A percentile compares a stretch with the other conserved stretches of the same genome.
Conservation (phyloP, 2,888 invertebrate genomes). For the Cerastis leucographa region DNA sequence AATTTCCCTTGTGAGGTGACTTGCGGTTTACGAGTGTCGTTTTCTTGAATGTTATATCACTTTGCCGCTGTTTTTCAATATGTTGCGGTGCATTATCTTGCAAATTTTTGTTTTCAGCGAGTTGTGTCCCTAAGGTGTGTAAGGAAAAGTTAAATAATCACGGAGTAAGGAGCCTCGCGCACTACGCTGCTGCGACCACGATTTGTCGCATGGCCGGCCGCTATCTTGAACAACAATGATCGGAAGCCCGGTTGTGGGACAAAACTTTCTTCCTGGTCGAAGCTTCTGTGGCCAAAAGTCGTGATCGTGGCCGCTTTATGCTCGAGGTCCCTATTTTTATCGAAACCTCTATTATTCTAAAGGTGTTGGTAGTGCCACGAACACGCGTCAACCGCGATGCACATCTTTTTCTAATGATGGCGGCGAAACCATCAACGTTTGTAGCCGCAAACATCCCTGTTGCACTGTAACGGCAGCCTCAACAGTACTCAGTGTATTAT, state of each 20-base stretch:
- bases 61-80: slow-evolving; percentile 31
- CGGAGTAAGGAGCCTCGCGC: neutral
- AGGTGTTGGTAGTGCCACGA: too few species aligned
- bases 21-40: slow-evolving; percentile 57
- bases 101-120: slow-evolving; percentile 7
- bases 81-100: neutral
- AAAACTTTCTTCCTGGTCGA: neutral
- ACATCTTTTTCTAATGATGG: too few species aligned
- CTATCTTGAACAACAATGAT: neutral
- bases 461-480: too few species aligned
- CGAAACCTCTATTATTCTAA: too few species aligned
- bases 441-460: too few species aligned
- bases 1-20: slow-evolving; percentile 57
- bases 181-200: neutral
- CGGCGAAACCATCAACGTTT: too few species aligned
- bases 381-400: too few species aligned
- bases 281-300: neutral
- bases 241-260: too few species aligned
- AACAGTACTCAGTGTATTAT: too few species aligned
- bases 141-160: neutral
- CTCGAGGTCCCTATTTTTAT: neutral
- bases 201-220: neutral
- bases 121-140: neutral
- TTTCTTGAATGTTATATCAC: slow-evolving; percentile 49
- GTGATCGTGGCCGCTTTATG: neutral